Conservation (phyloP, 1,140 invertebrate genomes). For the Neotoxoptera formosana region DNA sequence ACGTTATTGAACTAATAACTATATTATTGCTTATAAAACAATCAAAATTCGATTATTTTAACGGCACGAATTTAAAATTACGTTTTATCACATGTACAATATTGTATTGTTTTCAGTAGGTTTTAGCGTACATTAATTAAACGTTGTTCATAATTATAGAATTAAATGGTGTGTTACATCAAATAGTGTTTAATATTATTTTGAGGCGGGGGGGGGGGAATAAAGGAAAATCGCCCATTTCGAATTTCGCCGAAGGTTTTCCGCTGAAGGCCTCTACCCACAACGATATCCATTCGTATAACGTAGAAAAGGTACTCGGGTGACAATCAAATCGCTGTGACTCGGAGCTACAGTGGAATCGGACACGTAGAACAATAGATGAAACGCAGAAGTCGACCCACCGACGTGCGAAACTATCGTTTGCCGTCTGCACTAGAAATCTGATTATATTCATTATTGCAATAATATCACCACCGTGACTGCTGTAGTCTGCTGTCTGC, state of each 20-base stretch:
- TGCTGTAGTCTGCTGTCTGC: neutral
- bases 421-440: neutral
- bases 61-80: neutral
- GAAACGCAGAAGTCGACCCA: neutral
- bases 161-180: too few relatives aligned
- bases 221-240: neutral
- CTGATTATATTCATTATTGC: neutral
- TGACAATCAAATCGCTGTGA: neutral
- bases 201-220: neutral
- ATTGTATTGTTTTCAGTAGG: neutral
- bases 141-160: neutral
- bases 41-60: neutral
- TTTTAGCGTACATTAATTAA: neutral
- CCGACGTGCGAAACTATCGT: neutral
- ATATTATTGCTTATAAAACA: neutral
- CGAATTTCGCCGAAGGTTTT: neutral
- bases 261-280: too few relatives aligned
- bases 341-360: neutral
- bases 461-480: neutral
- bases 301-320: neutral
- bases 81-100: neutral
- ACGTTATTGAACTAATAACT: neutral
- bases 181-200: neutral
- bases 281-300: neutral
- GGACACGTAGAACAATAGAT: neutral